Evolutionary conservation across 2,797 vertebrate species (phyloP), one percentile per base, ranked within the genome.

Genomic region (Myoxocephalus aenaeus): DNA sequence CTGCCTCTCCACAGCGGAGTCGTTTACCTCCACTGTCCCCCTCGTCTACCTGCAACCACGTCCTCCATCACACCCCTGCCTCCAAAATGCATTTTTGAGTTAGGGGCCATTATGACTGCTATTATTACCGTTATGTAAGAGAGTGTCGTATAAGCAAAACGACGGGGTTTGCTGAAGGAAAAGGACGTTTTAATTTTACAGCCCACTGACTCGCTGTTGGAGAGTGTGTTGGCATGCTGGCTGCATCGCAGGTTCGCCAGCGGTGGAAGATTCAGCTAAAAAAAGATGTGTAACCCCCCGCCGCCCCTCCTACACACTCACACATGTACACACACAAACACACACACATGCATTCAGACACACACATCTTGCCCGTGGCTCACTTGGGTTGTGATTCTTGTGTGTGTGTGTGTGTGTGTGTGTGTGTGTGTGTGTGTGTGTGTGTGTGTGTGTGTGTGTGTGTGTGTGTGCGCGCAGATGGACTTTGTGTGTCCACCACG

Each of bases 151-250:
- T 88, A 89, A 92, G 90, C 91, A 89, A 89, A 92, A 91, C 92
- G 90, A 89, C 87, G 46, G 88, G 88, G 90, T 92, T 85, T 87
- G 86, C 88, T 84, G 86, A 89, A 86, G 82, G 82, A 89, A 93
- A 82, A 59, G 81, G 82, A 91, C 88, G 73, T 95, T 95, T 94
- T 94, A 95, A 95, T 96, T 96, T 96, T 94, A 94, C 95, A 95
- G 92, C 82, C 93, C 92, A 94, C 83, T 95, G 93, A 82, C 86
- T 93, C 86, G 65, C 90, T 91, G 92, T 88, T 68, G 81, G 89
- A 81, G 89, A 85, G 82, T 81, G 90, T 79, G 85, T 87, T 81
- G 50, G 85, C 73, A 86, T 88, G 88, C 81, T 65, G 78, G 81
- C 69, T 44, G 77, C 79, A 46, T 86, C 53, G 50, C 73, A 83